Base-by-base conservation (phyloP, 1,140 invertebrate genomes). In the Ceratosolen solmsi region DNA sequence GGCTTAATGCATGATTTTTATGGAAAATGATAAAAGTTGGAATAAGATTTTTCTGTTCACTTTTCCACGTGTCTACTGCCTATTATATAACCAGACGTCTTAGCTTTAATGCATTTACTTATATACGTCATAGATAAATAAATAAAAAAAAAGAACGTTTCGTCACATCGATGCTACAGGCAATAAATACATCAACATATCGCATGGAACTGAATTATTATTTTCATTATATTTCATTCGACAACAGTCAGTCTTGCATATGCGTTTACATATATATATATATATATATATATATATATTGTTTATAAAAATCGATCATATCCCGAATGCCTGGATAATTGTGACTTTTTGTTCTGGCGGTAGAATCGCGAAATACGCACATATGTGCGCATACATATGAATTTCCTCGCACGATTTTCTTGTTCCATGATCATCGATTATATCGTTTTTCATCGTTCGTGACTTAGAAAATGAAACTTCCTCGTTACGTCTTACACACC, bases 241-340 rank as follows among this genome's bases (percentile, higher is more conserved):
- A 87, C 85, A 83, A 84, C 74, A 86, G 77, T 90, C 89, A 90
- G 89, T 90, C 89, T 89, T 89, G 73, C 84, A 71, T 86, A 82
- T 84, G 86, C 84, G 78, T 33, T 73, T 63, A 54, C 78, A 56
- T 58, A 51, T 73, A 51, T 73, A n/a, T n/a, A n/a, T n/a, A n/a
- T n/a, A n/a, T n/a, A n/a, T n/a, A n/a, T n/a, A n/a, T 27, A 25
- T 51, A 41, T 54, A 65, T 54, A 65, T 60, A 65, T 76, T 25
- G 80, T 58, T 46, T 76, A 46, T 30, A 82, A 82, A 76, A 82
- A 30, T 51, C 60, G 49, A 81, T 54, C 30, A 33, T 80, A 80
- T 80, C 71, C 46, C 46, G 22, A 7, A 25, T 30, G 38, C 49
- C 56, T 22, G 33, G 13, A 36, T 68, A 49, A 33, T 49, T 46